Evolutionary conservation across 2,888 invertebrate genomes (phyloP).

Genomic region (Eurytoma californica): DNA sequence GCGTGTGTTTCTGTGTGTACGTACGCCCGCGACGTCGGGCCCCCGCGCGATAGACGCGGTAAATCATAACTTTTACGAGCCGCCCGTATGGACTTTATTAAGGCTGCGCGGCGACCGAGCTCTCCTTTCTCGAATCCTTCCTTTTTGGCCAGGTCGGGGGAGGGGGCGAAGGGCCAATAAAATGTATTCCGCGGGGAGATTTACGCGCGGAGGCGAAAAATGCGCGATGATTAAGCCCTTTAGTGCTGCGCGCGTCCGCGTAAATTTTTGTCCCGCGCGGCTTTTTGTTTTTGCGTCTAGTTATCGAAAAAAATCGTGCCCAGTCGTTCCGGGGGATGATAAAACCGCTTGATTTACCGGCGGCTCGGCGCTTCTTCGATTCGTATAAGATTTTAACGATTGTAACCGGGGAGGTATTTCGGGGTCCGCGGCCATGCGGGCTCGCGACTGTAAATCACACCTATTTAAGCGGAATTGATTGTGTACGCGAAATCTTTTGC

Average conservation of each 20-base stretch:
- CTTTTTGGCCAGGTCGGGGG: neutral
- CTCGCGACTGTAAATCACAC: too few relatives aligned
- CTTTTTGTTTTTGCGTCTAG: neutral
- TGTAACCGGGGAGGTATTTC: too few relatives aligned
- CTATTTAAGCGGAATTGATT: too few relatives aligned
- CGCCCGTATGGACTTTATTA: slow-evolving; percentile 31
- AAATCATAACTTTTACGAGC: slow-evolving; percentile 52
- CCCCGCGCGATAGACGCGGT: slow-evolving; percentile 37
- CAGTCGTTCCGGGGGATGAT: slow-evolving; percentile 24
- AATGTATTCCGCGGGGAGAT: slow-evolving; percentile 24
- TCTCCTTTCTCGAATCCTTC: neutral
- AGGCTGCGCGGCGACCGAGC: neutral
- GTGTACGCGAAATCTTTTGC: too few relatives aligned
- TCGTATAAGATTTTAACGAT: neutral
- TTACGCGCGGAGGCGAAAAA: neutral
- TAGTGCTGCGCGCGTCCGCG: slow-evolving; percentile 1
- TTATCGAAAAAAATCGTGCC: slow-evolving; percentile 37
- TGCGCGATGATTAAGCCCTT: slow-evolving; percentile 47
- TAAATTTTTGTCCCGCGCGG: neutral
- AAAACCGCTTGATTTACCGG: slow-evolving; percentile 35
- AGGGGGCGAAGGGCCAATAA: slow-evolving; percentile 7
- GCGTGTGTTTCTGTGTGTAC: neutral
- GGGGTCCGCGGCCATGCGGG: too few relatives aligned
- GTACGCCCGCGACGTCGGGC: neutral
- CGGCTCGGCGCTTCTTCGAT: slow-evolving; percentile 10